phyloP scores from a whole-genome alignment of 92 coral and sea anemone species.

The Paramuricea clavata region DNA sequence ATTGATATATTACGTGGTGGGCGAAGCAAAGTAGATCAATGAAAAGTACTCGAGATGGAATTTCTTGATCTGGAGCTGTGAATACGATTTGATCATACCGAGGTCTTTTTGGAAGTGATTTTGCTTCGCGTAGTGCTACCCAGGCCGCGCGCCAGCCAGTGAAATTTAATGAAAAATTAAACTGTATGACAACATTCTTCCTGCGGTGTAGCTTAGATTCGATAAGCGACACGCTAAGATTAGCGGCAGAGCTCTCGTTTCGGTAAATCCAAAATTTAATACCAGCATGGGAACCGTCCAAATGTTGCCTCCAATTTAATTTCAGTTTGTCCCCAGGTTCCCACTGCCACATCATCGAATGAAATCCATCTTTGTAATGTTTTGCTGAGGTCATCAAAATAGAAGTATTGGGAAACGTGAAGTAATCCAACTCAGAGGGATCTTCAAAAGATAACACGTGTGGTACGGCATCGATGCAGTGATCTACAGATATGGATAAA shows the following conservation, averaged over 20 bases:
- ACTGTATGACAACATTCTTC: neutral
- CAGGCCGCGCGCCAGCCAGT: slow-evolving; percentile 74
- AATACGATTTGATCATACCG: slow-evolving; percentile 20
- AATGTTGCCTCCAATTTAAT: slow-evolving; percentile 9
- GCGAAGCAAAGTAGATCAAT: slow-evolving; percentile 55
- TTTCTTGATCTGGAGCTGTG: no score
- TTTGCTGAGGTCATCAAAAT: slow-evolving; percentile 2
- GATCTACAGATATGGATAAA: neutral
- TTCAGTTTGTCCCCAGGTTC: slow-evolving; percentile 20
- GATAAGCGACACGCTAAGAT: slow-evolving; percentile 20
- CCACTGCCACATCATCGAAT: slow-evolving; percentile 53
- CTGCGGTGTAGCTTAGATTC: neutral
- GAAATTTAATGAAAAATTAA: slow-evolving; percentile 40
- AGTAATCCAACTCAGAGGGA: slow-evolving; percentile 24
- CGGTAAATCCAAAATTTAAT: slow-evolving; percentile 75
- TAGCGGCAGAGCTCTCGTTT: neutral
- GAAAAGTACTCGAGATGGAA: no score
- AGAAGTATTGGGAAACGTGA: slow-evolving; percentile 8
- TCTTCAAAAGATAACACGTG: slow-evolving; percentile 30
- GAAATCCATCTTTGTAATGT: slow-evolving; percentile 54
- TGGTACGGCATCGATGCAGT: neutral
- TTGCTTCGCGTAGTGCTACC: slow-evolving; percentile 52
- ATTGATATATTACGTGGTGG: neutral
- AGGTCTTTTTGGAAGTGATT: neutral
- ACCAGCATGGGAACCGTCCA: slow-evolving; percentile 14